Percentiles rank a stretch among this genome's conserved stretches.
These are phyloP conservation scores for Pseudopipra pipra DNA, from an alignment of 2,113 vertebrate genomes.

Conservation along the genomic window DNA sequence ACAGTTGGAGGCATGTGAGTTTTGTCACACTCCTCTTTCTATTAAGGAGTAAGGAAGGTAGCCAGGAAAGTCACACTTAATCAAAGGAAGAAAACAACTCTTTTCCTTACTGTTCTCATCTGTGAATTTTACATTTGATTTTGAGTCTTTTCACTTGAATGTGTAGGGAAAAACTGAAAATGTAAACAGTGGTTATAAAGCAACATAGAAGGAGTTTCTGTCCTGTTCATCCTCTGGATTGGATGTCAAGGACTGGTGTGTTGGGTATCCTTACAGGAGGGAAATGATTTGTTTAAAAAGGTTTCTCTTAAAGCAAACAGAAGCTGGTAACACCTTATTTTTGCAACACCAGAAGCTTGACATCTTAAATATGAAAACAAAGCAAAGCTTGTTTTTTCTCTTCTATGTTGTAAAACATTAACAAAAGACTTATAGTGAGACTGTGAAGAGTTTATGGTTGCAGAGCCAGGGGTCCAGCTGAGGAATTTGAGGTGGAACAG, in stretches of 20 bases:
- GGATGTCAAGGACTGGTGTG: background rate
- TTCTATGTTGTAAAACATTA: background rate
- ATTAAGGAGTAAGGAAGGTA: background rate
- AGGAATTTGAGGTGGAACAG: background rate
- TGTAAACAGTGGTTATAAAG: background rate
- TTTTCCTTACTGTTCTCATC: background rate
- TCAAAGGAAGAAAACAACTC: background rate
- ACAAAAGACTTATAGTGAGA: background rate
- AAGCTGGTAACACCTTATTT: background rate
- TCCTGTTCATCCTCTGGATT: background rate
- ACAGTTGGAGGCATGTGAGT: accelerated
- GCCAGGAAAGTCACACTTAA: background rate
- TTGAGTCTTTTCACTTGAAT: background rate
- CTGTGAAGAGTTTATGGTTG: background rate
- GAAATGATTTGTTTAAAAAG: background rate
- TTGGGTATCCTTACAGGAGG: background rate
- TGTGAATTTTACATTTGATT: background rate
- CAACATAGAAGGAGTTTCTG: background rate
- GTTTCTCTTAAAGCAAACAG: background rate
- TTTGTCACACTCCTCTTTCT: background rate
- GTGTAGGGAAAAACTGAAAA: background rate
- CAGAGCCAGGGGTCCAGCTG: background rate
- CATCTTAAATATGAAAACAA: background rate
- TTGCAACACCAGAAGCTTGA: background rate
- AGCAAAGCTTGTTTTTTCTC: background rate